Base-by-base conservation (phyloP, 2,797 vertebrate genomes). In the Poliocrania exsul region DNA sequence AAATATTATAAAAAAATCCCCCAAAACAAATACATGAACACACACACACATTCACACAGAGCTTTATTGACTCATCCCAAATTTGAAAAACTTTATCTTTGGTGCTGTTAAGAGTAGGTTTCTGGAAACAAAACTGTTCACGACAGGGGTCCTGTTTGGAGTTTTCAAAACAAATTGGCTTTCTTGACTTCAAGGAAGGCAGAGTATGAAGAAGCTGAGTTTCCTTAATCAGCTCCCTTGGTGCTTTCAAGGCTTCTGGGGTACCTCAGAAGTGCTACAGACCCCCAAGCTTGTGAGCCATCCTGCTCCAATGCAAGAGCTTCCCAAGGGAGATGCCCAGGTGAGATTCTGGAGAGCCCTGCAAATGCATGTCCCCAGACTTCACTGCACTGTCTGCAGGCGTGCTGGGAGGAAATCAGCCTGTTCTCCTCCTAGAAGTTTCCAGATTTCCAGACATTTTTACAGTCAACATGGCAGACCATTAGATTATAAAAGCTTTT, bases 11-110 rank as follows among this genome's bases (percentile, higher is more conserved):
- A 8, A 70, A 65, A n/a, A 33, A 13, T 33, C 4, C 9, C 31
- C 5, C 15, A 11, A 74, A 69, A 44, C 0, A 4, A 62, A 16
- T 8, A 42, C 16, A 42, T 42, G 16, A 42, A 42, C 18, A 40
- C 13, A 3, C 35, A 33, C 13, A 4, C 8, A 9, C 5, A 5
- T 2, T 4, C 8, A 10, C 5, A 5, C 2, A 9, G 4, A 9
- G 6, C 5, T 24, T 67, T 74, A 73, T 33, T 40, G 31, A 65
- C n/a, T 61, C 16, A 70, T 33, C 60, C 20, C 29, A 33, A 10
- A 84, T 77, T 50, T 47, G 23, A 62, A 79, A 84, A 85, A 25
- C 37, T 44, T 10, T 51, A 6, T 67, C 9, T 86, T 81, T 40
- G 42, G 28, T 56, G 20, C 24, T 49, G 56, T 8, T 58, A 62